Percentiles rank a stretch among this genome's conserved stretches.
These are phyloP conservation scores for Papio anubis DNA, from an alignment of 2,113 vertebrate species.

Conservation along the genomic window DNA sequence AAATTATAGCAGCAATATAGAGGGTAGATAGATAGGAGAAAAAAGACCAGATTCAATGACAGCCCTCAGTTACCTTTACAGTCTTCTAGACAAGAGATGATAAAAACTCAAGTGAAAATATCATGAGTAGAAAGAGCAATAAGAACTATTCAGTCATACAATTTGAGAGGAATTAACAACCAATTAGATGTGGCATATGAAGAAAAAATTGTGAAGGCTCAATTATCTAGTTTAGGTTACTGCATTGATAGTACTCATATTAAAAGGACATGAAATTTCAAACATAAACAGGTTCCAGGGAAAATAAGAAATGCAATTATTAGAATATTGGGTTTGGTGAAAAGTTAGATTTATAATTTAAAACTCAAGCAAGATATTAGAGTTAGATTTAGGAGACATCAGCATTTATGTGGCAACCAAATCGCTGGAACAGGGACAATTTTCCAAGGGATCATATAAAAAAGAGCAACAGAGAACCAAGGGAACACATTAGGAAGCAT, in stretches of 20 bases:
- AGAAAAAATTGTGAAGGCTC: background rate
- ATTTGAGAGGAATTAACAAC: background rate
- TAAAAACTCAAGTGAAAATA: background rate
- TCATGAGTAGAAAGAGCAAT: background rate
- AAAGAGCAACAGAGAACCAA: background rate
- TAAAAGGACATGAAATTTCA: background rate
- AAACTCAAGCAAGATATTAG: background rate
- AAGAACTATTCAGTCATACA: background rate
- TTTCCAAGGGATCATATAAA: background rate
- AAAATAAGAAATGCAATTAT: background rate
- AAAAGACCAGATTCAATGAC: background rate
- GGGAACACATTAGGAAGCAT: background rate
- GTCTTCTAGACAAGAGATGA: background rate
- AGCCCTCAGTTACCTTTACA: background rate
- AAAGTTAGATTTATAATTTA: conserved; percentile 4
- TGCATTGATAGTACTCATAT: background rate
- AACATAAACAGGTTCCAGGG: background rate
- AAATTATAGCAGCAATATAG: background rate
- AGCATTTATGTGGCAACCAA: background rate
- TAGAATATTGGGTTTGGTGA: background rate
- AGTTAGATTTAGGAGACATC: background rate
- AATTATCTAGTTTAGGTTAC: background rate
- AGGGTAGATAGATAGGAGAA: background rate
- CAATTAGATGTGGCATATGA: background rate
- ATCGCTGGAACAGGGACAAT: background rate